Percentiles rank a stretch among this genome's conserved stretches.
Conservation (phyloP, 2,797 vertebrate species). For the Sphenopsis melanotis region DNA sequence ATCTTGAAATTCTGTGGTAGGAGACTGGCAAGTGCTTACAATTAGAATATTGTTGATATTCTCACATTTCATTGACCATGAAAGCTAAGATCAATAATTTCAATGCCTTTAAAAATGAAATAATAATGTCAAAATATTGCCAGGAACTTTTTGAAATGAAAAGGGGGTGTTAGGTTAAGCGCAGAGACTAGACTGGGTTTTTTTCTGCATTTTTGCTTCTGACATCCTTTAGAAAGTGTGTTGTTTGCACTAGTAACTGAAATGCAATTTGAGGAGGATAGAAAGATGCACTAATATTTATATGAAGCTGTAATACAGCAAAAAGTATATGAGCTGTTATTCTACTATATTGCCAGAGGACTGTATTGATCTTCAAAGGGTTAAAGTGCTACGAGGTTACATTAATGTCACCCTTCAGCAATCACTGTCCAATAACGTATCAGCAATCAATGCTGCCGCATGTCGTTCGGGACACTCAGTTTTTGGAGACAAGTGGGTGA, state of each 20-base stretch:
- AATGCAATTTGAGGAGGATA: not conserved
- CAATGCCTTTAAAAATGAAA: not conserved
- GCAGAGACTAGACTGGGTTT: not conserved
- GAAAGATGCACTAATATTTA: not conserved
- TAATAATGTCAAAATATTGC: not conserved
- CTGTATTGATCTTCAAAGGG: constrained; percentile 51
- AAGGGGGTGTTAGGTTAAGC: not conserved
- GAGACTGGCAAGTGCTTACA: not conserved
- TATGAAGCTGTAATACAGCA: not conserved
- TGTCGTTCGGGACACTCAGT: constrained; percentile 38
- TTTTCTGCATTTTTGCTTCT: not conserved
- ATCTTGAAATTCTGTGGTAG: not conserved
- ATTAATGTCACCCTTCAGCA: constrained; percentile 58
- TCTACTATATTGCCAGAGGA: not conserved
- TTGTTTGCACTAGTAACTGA: not conserved
- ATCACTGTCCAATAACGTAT: constrained; percentile 48
- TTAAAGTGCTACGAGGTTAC: constrained; percentile 62
- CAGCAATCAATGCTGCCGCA: constrained; percentile 56
- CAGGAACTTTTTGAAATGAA: not conserved
- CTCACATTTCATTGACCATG: not conserved
- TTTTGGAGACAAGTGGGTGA: constrained; percentile 55
- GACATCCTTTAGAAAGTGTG: not conserved
- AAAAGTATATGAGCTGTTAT: not conserved
- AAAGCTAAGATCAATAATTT: not conserved
- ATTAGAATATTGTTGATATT: not conserved